phyloP scores from a whole-genome alignment of 2,888 invertebrate genomes.

The Epinotia ramella region DNA sequence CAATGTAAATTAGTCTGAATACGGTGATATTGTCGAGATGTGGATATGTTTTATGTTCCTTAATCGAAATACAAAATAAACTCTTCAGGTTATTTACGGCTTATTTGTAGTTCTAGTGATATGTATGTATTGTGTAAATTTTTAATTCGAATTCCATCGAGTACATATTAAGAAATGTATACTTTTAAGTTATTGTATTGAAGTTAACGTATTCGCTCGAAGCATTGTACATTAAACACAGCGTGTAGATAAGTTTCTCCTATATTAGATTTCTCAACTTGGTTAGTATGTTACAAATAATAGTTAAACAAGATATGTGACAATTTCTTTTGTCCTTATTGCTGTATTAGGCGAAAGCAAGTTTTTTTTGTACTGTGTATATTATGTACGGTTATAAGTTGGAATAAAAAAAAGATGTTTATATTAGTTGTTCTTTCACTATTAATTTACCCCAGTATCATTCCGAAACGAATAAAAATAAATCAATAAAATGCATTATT shows the following conservation, averaged over 20 bases:
- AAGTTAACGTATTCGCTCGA: constrained; percentile 82
- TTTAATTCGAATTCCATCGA: constrained; percentile 85
- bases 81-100: constrained; percentile 82
- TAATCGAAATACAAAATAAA: constrained; percentile 83
- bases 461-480: not conserved
- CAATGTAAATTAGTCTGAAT: constrained; percentile 85
- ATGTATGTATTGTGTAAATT: constrained; percentile 85
- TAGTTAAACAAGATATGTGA: constrained; percentile 77
- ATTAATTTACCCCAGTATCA: constrained; percentile 54
- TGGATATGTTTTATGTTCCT: constrained; percentile 85
- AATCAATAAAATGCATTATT: not conserved
- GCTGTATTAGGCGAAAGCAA: constrained; percentile 85
- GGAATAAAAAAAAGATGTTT: constrained; percentile 85
- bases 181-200: constrained; percentile 84
- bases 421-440: constrained; percentile 75
- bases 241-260: constrained; percentile 85
- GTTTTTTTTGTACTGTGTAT: constrained; percentile 94
- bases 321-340: constrained; percentile 84
- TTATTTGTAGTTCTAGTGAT: constrained; percentile 83
- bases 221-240: constrained; percentile 84
- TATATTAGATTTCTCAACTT: constrained; percentile 83
- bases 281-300: constrained; percentile 79
- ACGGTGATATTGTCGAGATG: constrained; percentile 82
- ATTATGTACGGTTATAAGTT: constrained; percentile 91
- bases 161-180: constrained; percentile 84